Base-by-base conservation (phyloP, 2,797 vertebrate species). In the Geotria australis region DNA sequence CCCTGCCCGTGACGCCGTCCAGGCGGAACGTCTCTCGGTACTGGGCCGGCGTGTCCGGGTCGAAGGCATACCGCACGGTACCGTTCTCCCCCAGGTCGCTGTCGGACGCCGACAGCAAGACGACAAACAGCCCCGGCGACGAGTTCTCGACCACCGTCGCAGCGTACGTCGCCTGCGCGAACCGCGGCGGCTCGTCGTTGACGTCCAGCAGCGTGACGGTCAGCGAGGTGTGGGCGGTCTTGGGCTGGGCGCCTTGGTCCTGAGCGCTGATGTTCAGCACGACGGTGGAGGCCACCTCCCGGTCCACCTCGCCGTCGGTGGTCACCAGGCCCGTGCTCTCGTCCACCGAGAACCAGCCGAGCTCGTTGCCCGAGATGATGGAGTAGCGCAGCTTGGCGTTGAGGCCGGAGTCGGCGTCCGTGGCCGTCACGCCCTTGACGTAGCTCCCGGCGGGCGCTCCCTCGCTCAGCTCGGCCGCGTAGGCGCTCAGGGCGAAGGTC, bases 271-370 rank as follows among this genome's bases (percentile, higher is more conserved):
- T 73, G 64, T 99, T 99, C 56, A 99, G 75, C 57, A 84, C 77
- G 59, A 96, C 69, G 64, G 82, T 74, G 61, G 83, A 80, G 47
- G 79, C 76, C 3, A 72, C 72, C 70, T 99, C 91, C n/a, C 88
- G 70, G 67, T 99, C 83, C 61, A 95, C 65, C 58, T 69, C 59
- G 0, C 77, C 67, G 0, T 67, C 68, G 38, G 77, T 79, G 66
- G 88, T 96, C 62, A 98, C 81, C 67, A 98, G 74, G 63, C 91
- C 89, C 0, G 88, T 95, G 68, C 91, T 81, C 63, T 94, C 84
- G 6, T 86, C 96, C 70, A 98, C 83, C 61, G 70, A 67, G 66
- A 98, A 98, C 89, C 89, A 98, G 64, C 83, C 83, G 51, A 91
- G 74, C 64, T 74, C 73, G 1, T 98, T 93, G 71, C 91, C 91